Evolutionary conservation across 2,888 invertebrate genomes (phyloP).

Genomic region (Dynastes maya): DNA sequence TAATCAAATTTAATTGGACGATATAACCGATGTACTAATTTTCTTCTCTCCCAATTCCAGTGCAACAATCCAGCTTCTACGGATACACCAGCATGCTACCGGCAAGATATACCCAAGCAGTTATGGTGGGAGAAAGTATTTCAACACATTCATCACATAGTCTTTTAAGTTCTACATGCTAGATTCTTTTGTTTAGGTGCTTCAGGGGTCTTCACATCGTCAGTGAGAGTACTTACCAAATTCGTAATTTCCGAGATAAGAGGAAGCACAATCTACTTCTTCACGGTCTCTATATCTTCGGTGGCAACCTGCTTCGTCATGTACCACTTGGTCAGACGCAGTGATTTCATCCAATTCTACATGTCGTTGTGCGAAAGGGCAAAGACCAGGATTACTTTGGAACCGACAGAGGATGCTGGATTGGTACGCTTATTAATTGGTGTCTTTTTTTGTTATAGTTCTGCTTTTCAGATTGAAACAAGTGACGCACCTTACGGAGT

Average conservation of each 20-base stretch:
- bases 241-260: conserved; percentile 83
- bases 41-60: conserved; percentile 64
- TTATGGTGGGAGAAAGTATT: conserved; percentile 95
- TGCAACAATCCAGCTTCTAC: conserved; percentile 95
- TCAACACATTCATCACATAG: background rate
- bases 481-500: conserved; percentile 82
- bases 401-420: conserved; percentile 89
- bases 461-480: conserved; percentile 74
- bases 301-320: conserved; percentile 84
- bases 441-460: background rate
- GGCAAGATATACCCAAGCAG: conserved; percentile 91
- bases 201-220: conserved; percentile 90
- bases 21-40: background rate
- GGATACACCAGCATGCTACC: conserved; percentile 95
- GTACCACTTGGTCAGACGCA: conserved; percentile 84
- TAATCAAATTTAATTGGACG: no score
- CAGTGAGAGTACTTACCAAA: conserved; percentile 89
- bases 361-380: conserved; percentile 82
- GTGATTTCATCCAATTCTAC: conserved; percentile 89
- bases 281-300: conserved; percentile 84
- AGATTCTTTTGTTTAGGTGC: conserved; percentile 74
- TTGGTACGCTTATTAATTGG: conserved; percentile 72
- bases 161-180: no score
- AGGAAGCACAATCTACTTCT: conserved; percentile 90
- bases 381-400: conserved; percentile 84